Evolutionary conservation across 2,113 vertebrate species (phyloP).

Genomic region (Rhea pennata): DNA sequence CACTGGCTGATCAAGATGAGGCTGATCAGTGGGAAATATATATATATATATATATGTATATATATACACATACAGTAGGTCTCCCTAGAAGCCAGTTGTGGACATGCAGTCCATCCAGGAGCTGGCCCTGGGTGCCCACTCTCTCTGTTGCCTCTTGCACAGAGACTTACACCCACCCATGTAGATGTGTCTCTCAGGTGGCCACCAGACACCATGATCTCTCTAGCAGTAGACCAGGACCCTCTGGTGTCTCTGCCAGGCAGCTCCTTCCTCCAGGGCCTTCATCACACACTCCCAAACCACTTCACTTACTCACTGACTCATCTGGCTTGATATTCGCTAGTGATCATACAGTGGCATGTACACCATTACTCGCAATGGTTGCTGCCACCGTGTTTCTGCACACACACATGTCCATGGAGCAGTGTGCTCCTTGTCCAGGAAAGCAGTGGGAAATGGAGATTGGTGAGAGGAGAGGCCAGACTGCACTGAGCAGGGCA

Average conservation of each 20-base stretch:
- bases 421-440: fast-evolving
- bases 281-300: background rate
- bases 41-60: too few relatives aligned
- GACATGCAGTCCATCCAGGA: too few relatives aligned
- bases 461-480: background rate
- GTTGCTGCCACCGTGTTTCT: background rate
- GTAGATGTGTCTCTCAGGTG: too few relatives aligned
- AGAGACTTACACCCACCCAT: too few relatives aligned
- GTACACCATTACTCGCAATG: background rate
- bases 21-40: background rate
- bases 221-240: background rate
- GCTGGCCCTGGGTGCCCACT: too few relatives aligned
- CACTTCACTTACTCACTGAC: background rate
- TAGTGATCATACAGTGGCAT: fast-evolving
- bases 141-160: too few relatives aligned
- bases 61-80: too few relatives aligned
- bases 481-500: background rate
- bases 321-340: background rate
- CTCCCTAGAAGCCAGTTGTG: too few relatives aligned
- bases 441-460: background rate
- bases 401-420: background rate
- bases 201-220: background rate
- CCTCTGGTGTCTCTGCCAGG: background rate
- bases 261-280: background rate
- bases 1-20: background rate